phyloP scores from a whole-genome alignment of 1,140 invertebrate genomes.

The Lepidurus packardi region DNA sequence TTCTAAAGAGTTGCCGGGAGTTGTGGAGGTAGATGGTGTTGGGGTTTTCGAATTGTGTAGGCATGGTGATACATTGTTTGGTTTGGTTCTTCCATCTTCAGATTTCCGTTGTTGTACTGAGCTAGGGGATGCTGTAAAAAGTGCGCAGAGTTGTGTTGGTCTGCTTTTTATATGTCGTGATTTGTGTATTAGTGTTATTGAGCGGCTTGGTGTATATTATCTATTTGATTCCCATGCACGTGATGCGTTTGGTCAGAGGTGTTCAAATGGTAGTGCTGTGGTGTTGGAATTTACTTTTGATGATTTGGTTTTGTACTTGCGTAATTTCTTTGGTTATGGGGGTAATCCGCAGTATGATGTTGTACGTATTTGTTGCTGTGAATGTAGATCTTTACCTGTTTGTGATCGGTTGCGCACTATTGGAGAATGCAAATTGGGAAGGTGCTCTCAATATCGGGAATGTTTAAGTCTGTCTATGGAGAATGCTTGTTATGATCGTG shows the following conservation, averaged over 20 bases:
- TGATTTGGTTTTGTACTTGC: neutral
- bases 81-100: slow-evolving; percentile 5
- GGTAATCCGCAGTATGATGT: neutral
- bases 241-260: neutral
- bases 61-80: neutral
- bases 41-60: too few relatives aligned
- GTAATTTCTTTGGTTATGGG: slow-evolving; percentile 1
- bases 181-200: neutral
- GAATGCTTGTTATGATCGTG: neutral
- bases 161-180: neutral
- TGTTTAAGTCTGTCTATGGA: neutral
- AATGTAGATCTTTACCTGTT: neutral
- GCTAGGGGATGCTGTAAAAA: neutral
- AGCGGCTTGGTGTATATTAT: neutral
- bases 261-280: neutral
- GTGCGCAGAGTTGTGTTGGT: neutral
- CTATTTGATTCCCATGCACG: neutral
- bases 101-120: neutral
- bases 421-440: neutral
- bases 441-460: neutral
- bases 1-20: too few relatives aligned
- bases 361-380: neutral
- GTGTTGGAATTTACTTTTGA: slow-evolving; percentile 6
- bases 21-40: too few relatives aligned
- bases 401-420: neutral